Evolutionary conservation across 2,797 vertebrate genomes (phyloP), one percentile per base, ranked within the genome.

Genomic region (Arrhamphus sclerolepis): DNA sequence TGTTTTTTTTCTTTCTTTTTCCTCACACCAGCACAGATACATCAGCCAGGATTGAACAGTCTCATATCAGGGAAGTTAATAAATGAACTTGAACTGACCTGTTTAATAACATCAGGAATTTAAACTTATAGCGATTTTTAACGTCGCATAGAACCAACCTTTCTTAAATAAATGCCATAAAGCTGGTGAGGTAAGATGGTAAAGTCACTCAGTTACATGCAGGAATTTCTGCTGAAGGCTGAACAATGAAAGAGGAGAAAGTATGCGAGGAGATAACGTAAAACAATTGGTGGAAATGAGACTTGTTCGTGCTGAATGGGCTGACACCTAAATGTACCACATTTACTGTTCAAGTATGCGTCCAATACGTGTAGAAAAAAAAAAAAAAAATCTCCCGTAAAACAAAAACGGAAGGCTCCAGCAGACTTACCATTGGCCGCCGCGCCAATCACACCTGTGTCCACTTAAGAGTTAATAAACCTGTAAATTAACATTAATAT

Each of bases 241-340:
- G 51, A 34, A 83, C 79, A 77, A 77, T 48, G 61, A 62, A 29
- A 61, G 46, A 60, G 56, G 55, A 73, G 70, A 80, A 67, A 62
- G 65, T 75, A 52, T 22, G 64, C 59, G 72, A 59, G 83, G 20
- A 72, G 71, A 76, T 76, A 72, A 67, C 46, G 31, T 31, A 61
- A 69, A 78, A 89, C 83, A 88, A 85, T 70, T 19, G 57, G 22
- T 82, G 84, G 84, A 83, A 81, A 72, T 28, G 16, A 46, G 46
- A 29, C 20, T 48, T 40, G 55, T 49, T 65, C 2, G 34, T 11
- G 34, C 31, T 48, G 2, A 9, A 41, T 60, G n/a, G 20, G 47
- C 9, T 42, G 60, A 71, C 57, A 75, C 66, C 55, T 44, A 54
- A 57, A 64, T 50, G 40, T 52, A 49, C 42, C 64, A 66, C 3